Evolutionary conservation across 2,113 vertebrate genomes (phyloP), one percentile per base, ranked within the genome.

Genomic region (Aegithalos caudatus): DNA sequence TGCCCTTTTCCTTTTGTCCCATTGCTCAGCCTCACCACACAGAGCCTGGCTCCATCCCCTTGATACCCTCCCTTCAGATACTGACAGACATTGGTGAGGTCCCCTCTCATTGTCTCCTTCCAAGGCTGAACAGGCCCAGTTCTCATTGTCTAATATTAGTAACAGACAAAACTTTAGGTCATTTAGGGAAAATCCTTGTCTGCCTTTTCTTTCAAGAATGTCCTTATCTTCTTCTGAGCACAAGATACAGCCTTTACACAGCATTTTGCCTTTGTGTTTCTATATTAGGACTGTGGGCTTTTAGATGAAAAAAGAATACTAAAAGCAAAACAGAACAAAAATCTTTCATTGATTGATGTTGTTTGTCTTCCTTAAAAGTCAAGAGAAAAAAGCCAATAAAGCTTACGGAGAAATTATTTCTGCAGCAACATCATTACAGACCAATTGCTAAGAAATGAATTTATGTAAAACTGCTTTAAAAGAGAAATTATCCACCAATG

Each of bases 401-500:
- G 83, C 33, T 72, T 70, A 77, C 5, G 17, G 27, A 50, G 35
- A 95, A 88, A 87, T 86, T 82, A 85, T 82, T 96, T 95, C 86
- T 90, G 54, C 65, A 88, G 25, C 40, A 70, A 88, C 61, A 92
- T 96, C 81, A 61, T 96, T 97, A 97, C 82, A 66, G 66, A 29
- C 40, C 80, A 90, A 81, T 74, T 86, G 70, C n/a, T 84, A 86
- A 73, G 42, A 95, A 71, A 83, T 86, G 12, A 24, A 57, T 92
- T 91, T 95, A 78, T 77, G 79, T 71, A 94, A 96, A 95, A 90
- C 15, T 61, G 6, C 40, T 73, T 95, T 86, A 85, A 72, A 93
- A 91, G 65, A 95, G 38, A 95, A 95, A 84, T 21, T 31, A 71
- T 90, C 90, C 90, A 96, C 91, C 91, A 87, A 83, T 28, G 33